Evolutionary conservation across 2,797 vertebrate genomes (phyloP).

Genomic region (Pangasius sanitwongsei): DNA sequence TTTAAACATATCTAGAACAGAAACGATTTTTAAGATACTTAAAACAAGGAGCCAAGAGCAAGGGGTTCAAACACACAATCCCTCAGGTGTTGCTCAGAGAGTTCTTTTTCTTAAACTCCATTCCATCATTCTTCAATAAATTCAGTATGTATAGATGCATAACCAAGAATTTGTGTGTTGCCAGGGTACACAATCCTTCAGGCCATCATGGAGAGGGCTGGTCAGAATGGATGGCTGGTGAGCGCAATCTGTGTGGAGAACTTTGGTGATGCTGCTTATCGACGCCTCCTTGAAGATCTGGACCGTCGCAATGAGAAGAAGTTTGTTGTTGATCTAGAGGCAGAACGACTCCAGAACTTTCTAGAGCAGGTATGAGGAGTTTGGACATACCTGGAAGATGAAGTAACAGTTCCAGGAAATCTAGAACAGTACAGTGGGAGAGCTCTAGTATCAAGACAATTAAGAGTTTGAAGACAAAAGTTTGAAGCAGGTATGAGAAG

Average conservation of each 20-base stretch:
- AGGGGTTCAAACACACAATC: neutral
- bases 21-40: neutral
- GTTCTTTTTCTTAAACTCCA: too few species aligned
- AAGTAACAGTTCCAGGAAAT: neutral
- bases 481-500: neutral
- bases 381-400: neutral
- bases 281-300: conserved; percentile 93
- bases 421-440: neutral
- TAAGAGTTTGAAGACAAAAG: neutral
- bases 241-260: conserved; percentile 98
- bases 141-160: neutral
- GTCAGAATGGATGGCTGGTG: conserved; percentile 98
- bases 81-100: neutral
- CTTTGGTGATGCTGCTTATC: conserved; percentile 96
- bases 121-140: neutral
- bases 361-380: conserved; percentile 88
- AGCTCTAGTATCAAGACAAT: neutral
- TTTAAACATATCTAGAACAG: neutral
- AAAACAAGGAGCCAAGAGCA: neutral
- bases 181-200: conserved; percentile 97
- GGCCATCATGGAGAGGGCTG: conserved; percentile 99
- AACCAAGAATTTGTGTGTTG: conserved; percentile 46
- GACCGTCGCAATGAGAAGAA: conserved; percentile 96
- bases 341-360: conserved; percentile 95
- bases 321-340: conserved; percentile 97